A percentile compares a stretch with the other conserved stretches of the same genome.
Evolutionary conservation across 2,888 invertebrate genomes (phyloP).

Genomic region (Uropetala carovei): DNA sequence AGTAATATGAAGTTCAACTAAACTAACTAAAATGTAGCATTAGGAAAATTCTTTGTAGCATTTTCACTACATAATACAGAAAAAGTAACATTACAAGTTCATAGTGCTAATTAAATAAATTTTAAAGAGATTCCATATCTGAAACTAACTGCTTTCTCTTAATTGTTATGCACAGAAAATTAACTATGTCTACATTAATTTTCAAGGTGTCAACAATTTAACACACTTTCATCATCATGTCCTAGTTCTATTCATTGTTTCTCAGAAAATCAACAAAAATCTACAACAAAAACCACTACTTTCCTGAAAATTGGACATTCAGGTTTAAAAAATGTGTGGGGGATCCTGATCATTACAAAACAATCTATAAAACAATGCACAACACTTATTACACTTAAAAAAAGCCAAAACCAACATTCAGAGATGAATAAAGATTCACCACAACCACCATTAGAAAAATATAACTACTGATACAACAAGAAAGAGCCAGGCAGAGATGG

Average conservation of each 20-base stretch:
- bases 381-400: neutral
- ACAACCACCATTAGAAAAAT: neutral
- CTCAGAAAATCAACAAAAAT: no score
- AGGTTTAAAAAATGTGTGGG: neutral
- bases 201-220: no score
- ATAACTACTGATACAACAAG: neutral
- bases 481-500: conserved; percentile 34
- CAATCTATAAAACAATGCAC: neutral
- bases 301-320: conserved; percentile 40
- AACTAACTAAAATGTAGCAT: neutral
- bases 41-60: neutral
- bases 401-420: conserved; percentile 21
- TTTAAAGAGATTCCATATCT: neutral
- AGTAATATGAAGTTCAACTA: neutral
- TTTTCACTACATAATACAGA: neutral
- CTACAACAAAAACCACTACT: conserved; percentile 14
- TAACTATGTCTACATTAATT: no score
- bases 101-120: neutral
- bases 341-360: neutral
- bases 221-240: no score
- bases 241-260: no score
- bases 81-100: neutral
- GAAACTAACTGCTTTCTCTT: no score
- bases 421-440: conserved; percentile 4
- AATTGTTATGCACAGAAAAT: no score